phyloP scores from a whole-genome alignment of 2,113 vertebrate species.

The Sinocyclocheilus anshuiensis region DNA sequence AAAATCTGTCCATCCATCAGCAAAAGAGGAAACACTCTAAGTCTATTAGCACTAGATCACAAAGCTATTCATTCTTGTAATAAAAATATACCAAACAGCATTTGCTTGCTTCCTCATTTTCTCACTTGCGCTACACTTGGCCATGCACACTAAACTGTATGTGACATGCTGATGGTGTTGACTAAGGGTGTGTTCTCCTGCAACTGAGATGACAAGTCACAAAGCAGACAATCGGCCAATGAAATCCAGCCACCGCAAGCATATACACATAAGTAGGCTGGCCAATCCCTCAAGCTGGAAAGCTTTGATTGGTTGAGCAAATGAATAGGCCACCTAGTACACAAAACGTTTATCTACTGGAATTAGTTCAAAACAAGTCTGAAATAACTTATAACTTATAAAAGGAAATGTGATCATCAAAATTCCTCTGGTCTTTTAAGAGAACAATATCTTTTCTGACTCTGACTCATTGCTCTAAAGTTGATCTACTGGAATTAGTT shows the following conservation, averaged over 20 bases:
- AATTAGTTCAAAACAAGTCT: conserved; percentile 16
- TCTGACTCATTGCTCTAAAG: neutral
- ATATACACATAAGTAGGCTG: neutral
- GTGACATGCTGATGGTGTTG: neutral
- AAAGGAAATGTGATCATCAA: neutral
- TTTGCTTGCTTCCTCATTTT: neutral
- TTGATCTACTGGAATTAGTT: conserved; percentile 33
- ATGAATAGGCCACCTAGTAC: neutral
- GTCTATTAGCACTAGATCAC: neutral
- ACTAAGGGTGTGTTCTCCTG: neutral
- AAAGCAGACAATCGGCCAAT: conserved; percentile 21
- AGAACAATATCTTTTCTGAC: neutral
- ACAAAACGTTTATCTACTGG: conserved; percentile 33
- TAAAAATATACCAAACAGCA: neutral
- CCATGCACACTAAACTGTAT: neutral
- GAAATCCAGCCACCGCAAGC: conserved; percentile 31
- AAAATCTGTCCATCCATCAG: neutral
- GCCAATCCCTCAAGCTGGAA: conserved; percentile 33
- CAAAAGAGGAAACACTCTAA: neutral
- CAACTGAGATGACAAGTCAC: conserved; percentile 23
- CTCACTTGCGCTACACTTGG: neutral
- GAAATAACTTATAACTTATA: neutral
- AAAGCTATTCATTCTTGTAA: neutral
- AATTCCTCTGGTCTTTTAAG: neutral
- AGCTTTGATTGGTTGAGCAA: conserved; percentile 43